Conservation (phyloP, 2,888 invertebrate species). For the Caenorhabditis sulstoni region DNA sequence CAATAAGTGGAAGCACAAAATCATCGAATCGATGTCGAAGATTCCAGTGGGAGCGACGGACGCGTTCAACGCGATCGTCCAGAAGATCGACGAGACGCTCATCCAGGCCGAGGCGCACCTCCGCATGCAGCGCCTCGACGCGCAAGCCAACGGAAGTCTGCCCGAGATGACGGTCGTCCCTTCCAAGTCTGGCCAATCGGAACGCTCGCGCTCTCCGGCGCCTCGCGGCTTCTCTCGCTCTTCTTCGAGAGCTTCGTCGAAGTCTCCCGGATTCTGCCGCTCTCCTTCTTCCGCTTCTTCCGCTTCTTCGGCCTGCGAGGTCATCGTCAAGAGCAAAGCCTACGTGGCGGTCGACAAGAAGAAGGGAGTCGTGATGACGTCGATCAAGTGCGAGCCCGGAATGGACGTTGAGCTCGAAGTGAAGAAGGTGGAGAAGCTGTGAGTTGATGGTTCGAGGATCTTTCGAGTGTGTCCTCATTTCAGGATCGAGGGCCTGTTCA, state of each 20-base stretch:
- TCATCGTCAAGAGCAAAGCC: conserved; percentile 7
- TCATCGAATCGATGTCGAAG: no score
- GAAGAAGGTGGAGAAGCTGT: conserved; percentile 9
- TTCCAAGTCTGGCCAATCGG: background rate
- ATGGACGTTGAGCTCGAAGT: background rate
- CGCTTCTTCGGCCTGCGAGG: background rate
- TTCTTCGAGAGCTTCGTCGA: background rate
- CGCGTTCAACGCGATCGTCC: conserved; percentile 13
- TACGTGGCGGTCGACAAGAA: conserved; percentile 14
- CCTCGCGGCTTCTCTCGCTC: background rate
- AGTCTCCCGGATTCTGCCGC: background rate
- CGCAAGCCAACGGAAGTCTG: no score
- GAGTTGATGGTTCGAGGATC: background rate
- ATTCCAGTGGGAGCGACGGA: background rate
- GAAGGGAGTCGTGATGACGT: conserved; percentile 20
- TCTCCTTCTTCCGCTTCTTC: no score
- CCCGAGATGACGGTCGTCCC: conserved; percentile 6
- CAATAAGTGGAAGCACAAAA: no score
- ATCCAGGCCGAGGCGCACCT: conserved; percentile 14
- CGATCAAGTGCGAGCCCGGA: background rate
- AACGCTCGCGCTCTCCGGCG: conserved; percentile 19
- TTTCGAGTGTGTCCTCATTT: background rate
- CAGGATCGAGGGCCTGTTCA: conserved; percentile 17
- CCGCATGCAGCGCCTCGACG: background rate
- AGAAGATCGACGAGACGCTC: conserved; percentile 18